Evolutionary conservation across 2,888 invertebrate genomes (phyloP).

Genomic region (Cremastinae sp.): DNA sequence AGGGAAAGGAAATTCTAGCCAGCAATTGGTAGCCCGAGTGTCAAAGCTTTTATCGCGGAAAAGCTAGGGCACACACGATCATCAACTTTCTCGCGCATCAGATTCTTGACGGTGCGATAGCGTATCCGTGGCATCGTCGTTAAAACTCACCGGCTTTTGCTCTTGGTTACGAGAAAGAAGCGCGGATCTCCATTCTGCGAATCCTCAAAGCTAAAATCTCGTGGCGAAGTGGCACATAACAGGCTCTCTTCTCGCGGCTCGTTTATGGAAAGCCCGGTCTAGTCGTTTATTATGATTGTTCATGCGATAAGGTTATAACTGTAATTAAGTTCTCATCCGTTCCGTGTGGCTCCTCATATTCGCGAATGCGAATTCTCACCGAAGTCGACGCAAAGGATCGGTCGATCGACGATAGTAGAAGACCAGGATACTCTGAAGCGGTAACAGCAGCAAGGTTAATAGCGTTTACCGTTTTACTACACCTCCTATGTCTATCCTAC

Average conservation of each 20-base stretch:
- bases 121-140: no score
- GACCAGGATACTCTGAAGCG: constrained; percentile 26
- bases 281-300: constrained; percentile 59
- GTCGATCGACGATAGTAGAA: neutral
- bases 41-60: no score
- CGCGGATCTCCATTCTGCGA: neutral
- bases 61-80: no score
- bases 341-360: constrained; percentile 46
- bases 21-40: no score
- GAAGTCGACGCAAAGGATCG: neutral
- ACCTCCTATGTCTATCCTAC: constrained; percentile 38
- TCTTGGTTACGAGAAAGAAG: constrained; percentile 12
- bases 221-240: neutral
- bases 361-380: constrained; percentile 13
- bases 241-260: constrained; percentile 16
- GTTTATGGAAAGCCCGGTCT: constrained; percentile 46
- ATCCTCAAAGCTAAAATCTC: neutral
- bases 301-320: constrained; percentile 60
- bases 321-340: constrained; percentile 64
- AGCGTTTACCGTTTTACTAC: constrained; percentile 65
- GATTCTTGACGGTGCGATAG: no score
- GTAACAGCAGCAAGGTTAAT: constrained; percentile 59
- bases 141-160: no score
- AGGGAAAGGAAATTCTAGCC: no score
- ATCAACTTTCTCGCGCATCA: no score